Conservation (phyloP, 2,888 invertebrate species). For the Dinocampus coccinellae region DNA sequence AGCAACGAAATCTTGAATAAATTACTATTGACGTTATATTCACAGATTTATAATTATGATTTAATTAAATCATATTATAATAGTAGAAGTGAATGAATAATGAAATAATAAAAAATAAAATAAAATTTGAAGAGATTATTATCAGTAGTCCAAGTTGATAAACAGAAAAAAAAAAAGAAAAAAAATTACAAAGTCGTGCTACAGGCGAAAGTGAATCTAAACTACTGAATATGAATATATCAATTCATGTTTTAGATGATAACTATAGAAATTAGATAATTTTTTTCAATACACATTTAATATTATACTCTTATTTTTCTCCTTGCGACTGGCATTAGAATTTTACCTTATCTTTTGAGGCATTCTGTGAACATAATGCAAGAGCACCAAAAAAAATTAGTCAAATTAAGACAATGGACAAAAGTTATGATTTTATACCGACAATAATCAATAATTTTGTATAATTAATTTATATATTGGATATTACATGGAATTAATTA, state of each 20-base stretch:
- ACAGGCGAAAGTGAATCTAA: slow-evolving; percentile 26
- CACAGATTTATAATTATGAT: neutral
- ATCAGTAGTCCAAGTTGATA: no score
- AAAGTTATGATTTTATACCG: slow-evolving; percentile 46
- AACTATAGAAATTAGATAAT: slow-evolving; percentile 32
- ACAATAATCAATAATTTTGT: slow-evolving; percentile 14
- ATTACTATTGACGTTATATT: slow-evolving; percentile 5
- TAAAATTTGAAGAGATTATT: no score
- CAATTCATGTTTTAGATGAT: slow-evolving; percentile 19
- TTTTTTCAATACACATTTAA: slow-evolving; percentile 23
- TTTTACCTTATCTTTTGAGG: slow-evolving; percentile 68
- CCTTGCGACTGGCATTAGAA: slow-evolving; percentile 38
- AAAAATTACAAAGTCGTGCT: slow-evolving; percentile 28
- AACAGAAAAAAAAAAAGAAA: neutral
- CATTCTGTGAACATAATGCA: slow-evolving; percentile 67
- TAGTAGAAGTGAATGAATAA: neutral
- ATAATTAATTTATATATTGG: neutral
- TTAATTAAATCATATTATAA: neutral
- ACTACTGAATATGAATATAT: slow-evolving; percentile 23
- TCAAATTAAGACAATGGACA: slow-evolving; percentile 57
- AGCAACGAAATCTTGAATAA: neutral
- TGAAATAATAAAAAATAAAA: slow-evolving; percentile 2
- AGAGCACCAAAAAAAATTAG: slow-evolving; percentile 61
- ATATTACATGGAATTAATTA: neutral
- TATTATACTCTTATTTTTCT: slow-evolving; percentile 22